Base-by-base conservation (phyloP, 2,113 vertebrate species). In the Equus quagga region DNA sequence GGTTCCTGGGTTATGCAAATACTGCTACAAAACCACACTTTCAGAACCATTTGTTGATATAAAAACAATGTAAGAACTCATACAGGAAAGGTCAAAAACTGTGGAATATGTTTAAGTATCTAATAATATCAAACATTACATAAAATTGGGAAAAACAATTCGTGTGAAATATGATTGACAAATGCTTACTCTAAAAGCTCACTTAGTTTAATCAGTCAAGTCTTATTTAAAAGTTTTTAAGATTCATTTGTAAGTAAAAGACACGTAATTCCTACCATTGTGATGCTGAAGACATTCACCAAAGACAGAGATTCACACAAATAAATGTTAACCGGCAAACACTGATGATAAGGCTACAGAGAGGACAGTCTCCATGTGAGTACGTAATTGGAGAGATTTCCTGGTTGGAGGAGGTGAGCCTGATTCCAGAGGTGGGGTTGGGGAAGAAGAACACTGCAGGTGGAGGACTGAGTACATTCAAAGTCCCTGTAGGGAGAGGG, bases 61-160 rank as follows among this genome's bases (percentile, higher is more conserved):
- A 60, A 81, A 95, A 67, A 15, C 49, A 49, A 1, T 36, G 17
- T 46, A 65, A 72, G 24, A 89, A 44, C 84, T 92, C 44, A 54
- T 44, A 33, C 31, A 23, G 31, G 84, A 75, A 76, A 89, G 4
- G 11, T 51, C 7, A 64, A 28, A 58, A 78, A 31, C 14, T 65
- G 41, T 26, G 46, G 60, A 58, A 4, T 75, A 24, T 87, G 28
- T 33, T 26, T 24, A 88, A 58, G 33, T 49, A 64, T n/a, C 28
- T 80, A 58, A 51, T 67, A 58, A 64, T 23, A 46, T 24, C 54
- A 73, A 92, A 58, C 69, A 92, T 67, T 69, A 44, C 36, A 56
- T 75, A 93, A 83, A 76, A 23, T 44, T 64, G n/a, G 65, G 62
- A 26, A 70, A 75, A 83, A 92, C 56, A 75, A 49, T 82, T 67